phyloP scores from a whole-genome alignment of 1,140 invertebrate species.

The Lepidurus arcticus region DNA sequence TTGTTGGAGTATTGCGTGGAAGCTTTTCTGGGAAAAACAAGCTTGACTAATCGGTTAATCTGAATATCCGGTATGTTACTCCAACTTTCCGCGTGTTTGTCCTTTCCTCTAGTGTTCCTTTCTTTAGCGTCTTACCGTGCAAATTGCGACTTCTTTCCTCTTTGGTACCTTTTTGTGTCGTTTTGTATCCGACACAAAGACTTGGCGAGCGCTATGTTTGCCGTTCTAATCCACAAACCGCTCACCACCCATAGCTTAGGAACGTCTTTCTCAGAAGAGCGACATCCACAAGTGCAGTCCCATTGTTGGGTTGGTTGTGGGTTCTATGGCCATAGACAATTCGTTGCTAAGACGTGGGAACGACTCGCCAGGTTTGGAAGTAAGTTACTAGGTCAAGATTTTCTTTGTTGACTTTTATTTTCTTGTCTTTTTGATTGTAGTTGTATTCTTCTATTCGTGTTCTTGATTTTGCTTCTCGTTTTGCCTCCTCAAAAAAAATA shows the following conservation, averaged over 20 bases:
- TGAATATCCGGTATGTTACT: conserved; percentile 10
- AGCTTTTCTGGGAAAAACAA: not conserved
- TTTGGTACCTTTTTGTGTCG: not conserved
- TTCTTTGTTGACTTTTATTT: too few relatives aligned
- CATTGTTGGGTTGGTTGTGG: too few relatives aligned
- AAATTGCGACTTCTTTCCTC: not conserved
- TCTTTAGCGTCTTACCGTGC: not conserved
- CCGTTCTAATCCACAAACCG: not conserved
- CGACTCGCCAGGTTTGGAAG: too few relatives aligned
- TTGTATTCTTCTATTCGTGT: too few relatives aligned
- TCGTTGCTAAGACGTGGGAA: too few relatives aligned
- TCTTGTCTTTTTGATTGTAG: too few relatives aligned
- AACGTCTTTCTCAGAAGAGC: too few relatives aligned
- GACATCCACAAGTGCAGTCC: too few relatives aligned
- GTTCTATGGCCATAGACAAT: too few relatives aligned
- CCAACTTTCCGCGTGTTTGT: not conserved
- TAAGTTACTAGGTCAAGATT: too few relatives aligned
- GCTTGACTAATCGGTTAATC: conserved; percentile 2
- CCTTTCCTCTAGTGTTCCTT: not conserved
- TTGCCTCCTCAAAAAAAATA: too few relatives aligned
- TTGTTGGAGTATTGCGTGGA: not conserved
- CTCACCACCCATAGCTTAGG: not conserved
- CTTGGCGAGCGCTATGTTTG: not conserved
- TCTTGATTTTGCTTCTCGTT: too few relatives aligned
- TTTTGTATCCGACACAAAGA: not conserved